These are phyloP conservation scores for Psittacula derbiana DNA, from an alignment of 2,797 vertebrate species.

Conservation along the genomic window DNA sequence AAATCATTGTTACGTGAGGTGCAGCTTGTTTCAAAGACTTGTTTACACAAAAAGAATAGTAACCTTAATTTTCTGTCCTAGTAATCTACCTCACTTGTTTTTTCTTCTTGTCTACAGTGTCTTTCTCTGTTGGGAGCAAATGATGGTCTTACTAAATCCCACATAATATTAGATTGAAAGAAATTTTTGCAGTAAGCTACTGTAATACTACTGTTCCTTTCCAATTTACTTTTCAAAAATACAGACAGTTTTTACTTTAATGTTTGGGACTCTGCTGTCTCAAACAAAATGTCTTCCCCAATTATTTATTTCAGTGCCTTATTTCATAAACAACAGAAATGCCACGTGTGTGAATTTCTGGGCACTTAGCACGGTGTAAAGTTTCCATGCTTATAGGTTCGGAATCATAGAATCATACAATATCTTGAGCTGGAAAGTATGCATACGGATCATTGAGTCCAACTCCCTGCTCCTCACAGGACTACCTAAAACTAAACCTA, in stretches of 20 bases:
- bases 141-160: background rate
- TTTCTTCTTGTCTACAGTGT: background rate
- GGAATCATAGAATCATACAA: background rate
- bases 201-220: background rate
- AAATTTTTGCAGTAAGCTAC: background rate
- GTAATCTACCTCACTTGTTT: background rate
- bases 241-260: background rate
- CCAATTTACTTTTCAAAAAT: background rate
- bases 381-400: background rate
- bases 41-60: background rate
- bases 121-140: background rate
- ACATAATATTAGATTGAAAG: background rate
- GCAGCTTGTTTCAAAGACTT: background rate
- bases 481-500: background rate
- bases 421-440: background rate
- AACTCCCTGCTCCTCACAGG: background rate
- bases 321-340: background rate
- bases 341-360: background rate
- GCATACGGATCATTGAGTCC: background rate
- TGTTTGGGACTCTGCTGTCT: background rate
- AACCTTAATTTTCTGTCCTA: background rate
- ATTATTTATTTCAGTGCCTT: background rate
- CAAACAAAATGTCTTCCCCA: background rate
- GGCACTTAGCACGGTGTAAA: background rate
- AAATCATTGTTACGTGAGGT: background rate